Base-by-base conservation (phyloP, 30 jellyfish, hydroid and myxozoan species). In the Aurelia aurita complex sp. Pacific region DNA sequence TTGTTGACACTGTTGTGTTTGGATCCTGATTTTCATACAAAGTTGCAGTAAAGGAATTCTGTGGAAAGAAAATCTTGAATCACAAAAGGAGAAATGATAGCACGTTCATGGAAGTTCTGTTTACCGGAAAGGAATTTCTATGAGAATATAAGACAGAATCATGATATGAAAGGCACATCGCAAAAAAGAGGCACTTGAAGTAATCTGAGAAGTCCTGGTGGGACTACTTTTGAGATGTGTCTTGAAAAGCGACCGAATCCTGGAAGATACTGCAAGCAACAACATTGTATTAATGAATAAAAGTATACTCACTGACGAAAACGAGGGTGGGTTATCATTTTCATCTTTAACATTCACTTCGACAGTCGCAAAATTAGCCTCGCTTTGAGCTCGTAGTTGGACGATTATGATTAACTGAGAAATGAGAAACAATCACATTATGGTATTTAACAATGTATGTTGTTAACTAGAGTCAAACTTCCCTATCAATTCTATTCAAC, bases 261-360 rank as follows among this genome's bases (percentile, higher is more conserved):
- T 14, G 7, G 72, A 63, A 32, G 16, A 32, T n/a, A 63, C 12
- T 14, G 72, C 33, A 63, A 10, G 14, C 36, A 10, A 23, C 12
- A 66, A 66, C 14, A 50, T 8, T 71, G 29, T 4, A 72, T 6
- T 14, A 16, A 46, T 51, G 42, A 53, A 74, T 42, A 74, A 8
- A 19, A 74, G n/a, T 5, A 15, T 54, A 87, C 88, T 85, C 18
- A 18, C 57, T 46, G 57, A 46, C 57, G 50, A 50, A 67, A 92
- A 92, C 18, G 29, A 32, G 13, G 98, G 98, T 4, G 80, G 67
- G 40, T 86, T 86, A 43, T 92, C 98, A 69, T 92, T 92, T 60
- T 53, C 91, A 77, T 92, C 98, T 15, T 83, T 69, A 73, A 92
- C 91, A 11, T 64, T 69, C 9, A 92, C 50, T 74, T 73, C 83